A percentile compares a stretch with the other conserved stretches of the same genome.
Evolutionary conservation across 2,113 vertebrate genomes (phyloP).

Genomic region (Perognathus longimembris): DNA sequence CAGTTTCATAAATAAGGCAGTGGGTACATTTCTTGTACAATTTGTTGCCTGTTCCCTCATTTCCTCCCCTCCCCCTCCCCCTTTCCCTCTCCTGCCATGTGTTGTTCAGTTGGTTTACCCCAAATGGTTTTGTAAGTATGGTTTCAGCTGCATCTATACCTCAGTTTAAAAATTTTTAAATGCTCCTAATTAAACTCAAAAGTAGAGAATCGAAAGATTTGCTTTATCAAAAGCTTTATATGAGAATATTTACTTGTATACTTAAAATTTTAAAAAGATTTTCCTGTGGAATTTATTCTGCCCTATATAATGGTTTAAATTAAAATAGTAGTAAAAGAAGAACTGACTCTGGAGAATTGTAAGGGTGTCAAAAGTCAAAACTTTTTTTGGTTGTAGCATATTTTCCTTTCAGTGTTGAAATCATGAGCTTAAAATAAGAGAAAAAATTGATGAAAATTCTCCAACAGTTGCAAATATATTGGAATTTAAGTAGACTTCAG

Average conservation of each 20-base stretch:
- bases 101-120: no score
- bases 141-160: no score
- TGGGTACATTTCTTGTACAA: no score
- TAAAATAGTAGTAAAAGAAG: neutral
- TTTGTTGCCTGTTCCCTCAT: no score
- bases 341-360: neutral
- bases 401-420: conserved; percentile 17
- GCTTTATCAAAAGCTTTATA: neutral
- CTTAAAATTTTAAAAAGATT: neutral
- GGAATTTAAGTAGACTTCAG: conserved; percentile 40
- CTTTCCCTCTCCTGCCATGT: no score
- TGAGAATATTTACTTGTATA: neutral
- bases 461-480: neutral
- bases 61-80: no score
- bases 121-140: no score
- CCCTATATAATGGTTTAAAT: neutral
- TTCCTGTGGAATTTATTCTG: neutral
- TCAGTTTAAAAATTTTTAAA: neutral
- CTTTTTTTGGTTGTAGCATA: conserved; percentile 26
- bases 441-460: conserved; percentile 12
- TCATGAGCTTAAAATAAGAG: conserved; percentile 39
- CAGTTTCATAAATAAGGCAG: no score
- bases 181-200: neutral
- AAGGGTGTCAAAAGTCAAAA: neutral
- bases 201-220: neutral